These are phyloP conservation scores for Parazoanthus darwini DNA, from an alignment of 92 coral and sea anemone genomes.

Conservation along the genomic window DNA sequence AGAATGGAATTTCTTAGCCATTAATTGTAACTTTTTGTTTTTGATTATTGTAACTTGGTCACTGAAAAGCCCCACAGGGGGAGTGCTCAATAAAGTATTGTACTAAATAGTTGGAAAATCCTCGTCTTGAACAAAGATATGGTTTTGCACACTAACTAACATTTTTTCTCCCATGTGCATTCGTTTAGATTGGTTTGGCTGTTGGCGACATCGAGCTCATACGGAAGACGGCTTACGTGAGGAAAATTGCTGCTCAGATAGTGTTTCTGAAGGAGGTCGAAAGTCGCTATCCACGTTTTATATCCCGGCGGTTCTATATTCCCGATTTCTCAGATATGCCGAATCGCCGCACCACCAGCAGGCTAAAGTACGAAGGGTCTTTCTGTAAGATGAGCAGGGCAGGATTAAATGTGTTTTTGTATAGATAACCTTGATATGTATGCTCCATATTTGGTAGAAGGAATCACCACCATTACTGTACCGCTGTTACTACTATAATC, in stretches of 20 bases:
- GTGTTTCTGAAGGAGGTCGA: slow-evolving; percentile 45
- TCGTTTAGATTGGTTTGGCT: slow-evolving; percentile 63
- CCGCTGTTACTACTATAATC: no score
- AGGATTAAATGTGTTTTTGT: background rate
- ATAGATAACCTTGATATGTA: background rate
- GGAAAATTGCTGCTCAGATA: slow-evolving; percentile 45
- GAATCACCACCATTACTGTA: background rate
- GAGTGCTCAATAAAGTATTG: no score
- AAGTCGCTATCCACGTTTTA: slow-evolving; percentile 35
- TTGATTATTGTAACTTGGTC: no score
- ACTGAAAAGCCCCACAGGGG: no score
- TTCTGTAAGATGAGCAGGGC: background rate
- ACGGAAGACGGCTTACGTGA: slow-evolving; percentile 62
- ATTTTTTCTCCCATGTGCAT: background rate
- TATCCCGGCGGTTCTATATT: slow-evolving; percentile 37
- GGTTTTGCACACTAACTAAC: no score
- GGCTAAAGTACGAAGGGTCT: background rate
- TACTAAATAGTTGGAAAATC: background rate
- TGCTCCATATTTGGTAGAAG: background rate
- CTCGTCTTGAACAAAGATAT: background rate
- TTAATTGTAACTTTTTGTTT: no score
- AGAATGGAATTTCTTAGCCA: no score
- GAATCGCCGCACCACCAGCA: slow-evolving; percentile 23
- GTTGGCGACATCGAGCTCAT: slow-evolving; percentile 77
- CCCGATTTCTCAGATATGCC: slow-evolving; percentile 30